These are phyloP conservation scores for Trididemnum miniatum DNA, from an alignment of 23 tunicate species.

Conservation along the genomic window DNA sequence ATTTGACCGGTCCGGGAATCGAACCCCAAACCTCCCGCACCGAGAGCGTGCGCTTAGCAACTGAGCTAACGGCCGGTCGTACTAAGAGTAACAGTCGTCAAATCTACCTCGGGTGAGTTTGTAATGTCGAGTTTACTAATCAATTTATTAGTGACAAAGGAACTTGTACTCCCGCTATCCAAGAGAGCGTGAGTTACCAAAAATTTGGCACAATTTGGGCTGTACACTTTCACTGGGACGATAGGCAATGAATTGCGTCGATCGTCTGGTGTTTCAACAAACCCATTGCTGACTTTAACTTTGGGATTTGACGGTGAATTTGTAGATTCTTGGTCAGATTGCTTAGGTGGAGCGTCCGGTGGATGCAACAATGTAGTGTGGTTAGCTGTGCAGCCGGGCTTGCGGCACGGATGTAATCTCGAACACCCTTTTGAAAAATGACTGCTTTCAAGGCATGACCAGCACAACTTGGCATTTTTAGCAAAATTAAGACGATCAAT, in stretches of 20 bases:
- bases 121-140: not conserved
- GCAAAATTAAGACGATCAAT: not conserved
- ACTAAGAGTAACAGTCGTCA: constrained; percentile 21
- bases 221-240: constrained; percentile 14
- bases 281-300: constrained; percentile 15
- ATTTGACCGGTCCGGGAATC: too few species aligned
- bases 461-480: not conserved
- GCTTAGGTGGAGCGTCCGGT: not conserved
- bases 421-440: constrained; percentile 19
- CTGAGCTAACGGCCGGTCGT: too few species aligned
- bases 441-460: constrained; percentile 12
- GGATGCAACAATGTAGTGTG: constrained; percentile 54
- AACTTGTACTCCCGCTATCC: constrained; percentile 23
- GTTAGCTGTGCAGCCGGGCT: constrained; percentile 26
- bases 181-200: constrained; percentile 20
- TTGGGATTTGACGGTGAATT: not conserved
- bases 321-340: not conserved
- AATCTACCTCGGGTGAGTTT: constrained; percentile 14
- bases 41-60: too few species aligned
- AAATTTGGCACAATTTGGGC: not conserved
- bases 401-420: constrained; percentile 29
- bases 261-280: not conserved
- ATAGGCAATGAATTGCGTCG: not conserved
- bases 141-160: constrained; percentile 7
- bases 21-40: too few species aligned